Evolutionary conservation across 2,797 vertebrate species (phyloP).

Genomic region (Channa striata): DNA sequence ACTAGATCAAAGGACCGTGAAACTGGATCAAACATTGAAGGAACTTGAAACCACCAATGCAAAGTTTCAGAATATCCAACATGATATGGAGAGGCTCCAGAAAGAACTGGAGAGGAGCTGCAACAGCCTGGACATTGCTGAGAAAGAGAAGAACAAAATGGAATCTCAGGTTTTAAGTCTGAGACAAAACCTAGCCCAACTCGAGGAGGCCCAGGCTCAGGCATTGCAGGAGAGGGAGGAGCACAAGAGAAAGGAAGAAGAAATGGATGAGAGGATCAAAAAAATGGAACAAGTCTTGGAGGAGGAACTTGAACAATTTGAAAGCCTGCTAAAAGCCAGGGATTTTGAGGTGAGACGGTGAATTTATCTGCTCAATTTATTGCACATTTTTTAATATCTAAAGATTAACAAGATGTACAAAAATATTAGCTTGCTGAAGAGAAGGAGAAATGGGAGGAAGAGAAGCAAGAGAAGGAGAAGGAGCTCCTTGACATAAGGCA

Average conservation of each 20-base stretch:
- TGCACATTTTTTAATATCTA: not conserved
- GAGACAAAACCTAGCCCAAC: slow-evolving; percentile 71
- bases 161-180: slow-evolving; percentile 74
- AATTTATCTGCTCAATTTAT: not conserved
- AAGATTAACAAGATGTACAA: not conserved
- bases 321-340: slow-evolving; percentile 82
- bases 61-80: slow-evolving; percentile 65
- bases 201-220: slow-evolving; percentile 77
- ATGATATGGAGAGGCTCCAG: slow-evolving; percentile 73
- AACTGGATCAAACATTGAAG: slow-evolving; percentile 67
- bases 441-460: slow-evolving; percentile 82
- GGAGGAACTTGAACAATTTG: slow-evolving; percentile 84
- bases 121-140: slow-evolving; percentile 57
- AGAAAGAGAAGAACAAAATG: slow-evolving; percentile 79
- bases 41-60: slow-evolving; percentile 53
- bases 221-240: slow-evolving; percentile 71
- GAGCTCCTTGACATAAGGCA: slow-evolving; percentile 69
- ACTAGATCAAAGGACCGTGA: slow-evolving; percentile 70
- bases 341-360: slow-evolving; percentile 75
- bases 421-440: slow-evolving; percentile 71
- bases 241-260: slow-evolving; percentile 73
- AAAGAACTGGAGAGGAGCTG: slow-evolving; percentile 75
- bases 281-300: slow-evolving; percentile 81
- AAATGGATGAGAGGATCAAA: slow-evolving; percentile 78
- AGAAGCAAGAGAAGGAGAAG: slow-evolving; percentile 80